A percentile compares a stretch with the other conserved stretches of the same genome.
phyloP scores from a whole-genome alignment of 2,888 invertebrate species.

The Tenodera sinensis region DNA sequence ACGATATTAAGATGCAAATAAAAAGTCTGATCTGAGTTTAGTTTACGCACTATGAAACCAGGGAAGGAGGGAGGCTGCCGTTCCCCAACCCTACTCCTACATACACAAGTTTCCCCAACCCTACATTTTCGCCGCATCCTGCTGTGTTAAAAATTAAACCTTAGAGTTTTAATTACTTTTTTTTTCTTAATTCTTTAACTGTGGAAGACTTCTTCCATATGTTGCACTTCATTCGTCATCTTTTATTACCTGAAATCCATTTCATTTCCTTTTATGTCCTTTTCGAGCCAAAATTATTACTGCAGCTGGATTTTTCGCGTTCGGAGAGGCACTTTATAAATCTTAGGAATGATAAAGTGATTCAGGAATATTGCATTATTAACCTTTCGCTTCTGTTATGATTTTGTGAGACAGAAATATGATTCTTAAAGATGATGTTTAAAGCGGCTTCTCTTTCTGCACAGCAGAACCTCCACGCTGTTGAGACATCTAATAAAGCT shows the following conservation, averaged over 20 bases:
- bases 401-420: background rate
- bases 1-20: background rate
- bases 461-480: no score
- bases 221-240: background rate
- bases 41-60: background rate
- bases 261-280: background rate
- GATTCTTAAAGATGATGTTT: background rate
- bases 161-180: background rate
- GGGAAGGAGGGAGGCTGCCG: background rate
- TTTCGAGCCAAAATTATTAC: background rate
- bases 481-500: no score
- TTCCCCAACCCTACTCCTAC: background rate
- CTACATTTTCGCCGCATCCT: background rate
- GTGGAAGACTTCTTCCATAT: background rate
- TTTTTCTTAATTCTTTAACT: background rate
- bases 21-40: background rate
- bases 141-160: slow-evolving; percentile 5
- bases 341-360: slow-evolving; percentile 1
- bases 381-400: background rate
- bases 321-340: background rate
- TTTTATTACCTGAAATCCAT: slow-evolving; percentile 11
- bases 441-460: background rate
- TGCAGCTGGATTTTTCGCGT: background rate
- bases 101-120: background rate
- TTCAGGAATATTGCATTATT: background rate